phyloP scores from a whole-genome alignment of 2,113 vertebrate genomes.

The Leucosticte australis region DNA sequence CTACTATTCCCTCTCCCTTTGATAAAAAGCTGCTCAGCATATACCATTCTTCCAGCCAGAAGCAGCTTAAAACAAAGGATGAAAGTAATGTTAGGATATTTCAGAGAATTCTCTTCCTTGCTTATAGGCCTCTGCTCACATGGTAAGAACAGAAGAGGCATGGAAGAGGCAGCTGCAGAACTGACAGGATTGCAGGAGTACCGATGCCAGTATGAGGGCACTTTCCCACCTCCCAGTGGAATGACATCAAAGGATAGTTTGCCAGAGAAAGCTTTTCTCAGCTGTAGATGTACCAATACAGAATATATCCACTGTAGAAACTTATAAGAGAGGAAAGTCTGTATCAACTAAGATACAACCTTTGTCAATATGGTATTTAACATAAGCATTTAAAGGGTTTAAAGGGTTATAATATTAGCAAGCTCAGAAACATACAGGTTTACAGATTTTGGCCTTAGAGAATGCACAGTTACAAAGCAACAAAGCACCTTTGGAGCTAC shows the following conservation, averaged over 20 bases:
- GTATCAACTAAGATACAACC: not conserved
- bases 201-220: accelerated
- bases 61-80: not conserved
- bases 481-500: not conserved
- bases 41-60: not conserved
- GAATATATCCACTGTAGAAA: not conserved
- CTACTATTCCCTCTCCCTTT: not conserved
- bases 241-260: not conserved
- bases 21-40: not conserved
- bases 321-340: accelerated
- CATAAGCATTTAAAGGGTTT: not conserved
- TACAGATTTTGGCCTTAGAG: not conserved
- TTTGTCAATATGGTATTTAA: not conserved
- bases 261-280: not conserved
- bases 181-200: not conserved
- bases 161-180: not conserved
- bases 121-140: not conserved
- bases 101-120: not conserved
- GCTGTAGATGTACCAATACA: not conserved
- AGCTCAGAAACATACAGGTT: not conserved
- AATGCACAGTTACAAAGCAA: not conserved
- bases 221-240: not conserved
- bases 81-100: not conserved
- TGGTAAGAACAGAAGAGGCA: not conserved
- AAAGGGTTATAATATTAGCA: not conserved